These are phyloP conservation scores for Pachypanchax playfairii DNA, from an alignment of 2,113 vertebrate species.

Conservation along the genomic window DNA sequence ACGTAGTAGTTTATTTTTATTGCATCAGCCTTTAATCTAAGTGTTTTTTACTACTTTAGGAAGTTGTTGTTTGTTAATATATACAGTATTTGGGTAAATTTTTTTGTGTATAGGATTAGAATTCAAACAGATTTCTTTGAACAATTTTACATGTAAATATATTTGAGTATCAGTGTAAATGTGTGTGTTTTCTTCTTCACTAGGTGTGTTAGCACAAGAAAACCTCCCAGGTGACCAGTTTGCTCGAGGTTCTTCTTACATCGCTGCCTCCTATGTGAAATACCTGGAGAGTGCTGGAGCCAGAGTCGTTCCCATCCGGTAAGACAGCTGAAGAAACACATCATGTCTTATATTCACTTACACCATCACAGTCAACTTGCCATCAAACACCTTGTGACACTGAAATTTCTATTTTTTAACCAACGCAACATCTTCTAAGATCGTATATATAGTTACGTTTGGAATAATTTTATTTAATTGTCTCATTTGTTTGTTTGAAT, in stretches of 20 bases:
- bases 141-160: background rate
- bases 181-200: background rate
- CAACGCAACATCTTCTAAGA: no score
- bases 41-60: no score
- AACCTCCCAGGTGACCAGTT: constrained; percentile 61
- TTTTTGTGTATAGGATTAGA: background rate
- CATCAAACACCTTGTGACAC: no score
- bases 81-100: background rate
- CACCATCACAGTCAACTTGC: no score
- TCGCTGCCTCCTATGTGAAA: constrained; percentile 83
- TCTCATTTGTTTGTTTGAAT: no score
- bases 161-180: background rate
- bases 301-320: constrained; percentile 82
- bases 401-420: no score
- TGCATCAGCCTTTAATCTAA: no score
- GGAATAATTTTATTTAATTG: no score
- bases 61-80: no score
- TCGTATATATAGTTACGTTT: no score
- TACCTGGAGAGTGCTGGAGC: constrained; percentile 80
- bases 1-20: no score
- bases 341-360: no score
- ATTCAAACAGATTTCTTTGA: background rate
- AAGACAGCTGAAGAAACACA: background rate
- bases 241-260: constrained; percentile 78
- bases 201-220: constrained; percentile 82